These are phyloP conservation scores for Zosterops borbonicus DNA, from an alignment of 2,113 vertebrate species.

Conservation along the genomic window DNA sequence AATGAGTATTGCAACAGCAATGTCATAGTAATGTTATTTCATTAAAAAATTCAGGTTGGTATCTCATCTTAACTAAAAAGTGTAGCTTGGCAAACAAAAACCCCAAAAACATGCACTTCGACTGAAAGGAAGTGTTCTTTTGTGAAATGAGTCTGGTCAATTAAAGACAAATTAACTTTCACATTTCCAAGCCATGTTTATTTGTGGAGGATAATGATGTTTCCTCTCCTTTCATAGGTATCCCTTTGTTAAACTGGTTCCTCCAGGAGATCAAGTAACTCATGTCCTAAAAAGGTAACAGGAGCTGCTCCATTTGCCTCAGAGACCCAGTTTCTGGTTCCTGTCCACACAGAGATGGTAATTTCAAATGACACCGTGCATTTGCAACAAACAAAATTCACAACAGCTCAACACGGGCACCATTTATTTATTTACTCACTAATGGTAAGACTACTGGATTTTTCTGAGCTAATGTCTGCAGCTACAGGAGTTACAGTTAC, in stretches of 20 bases:
- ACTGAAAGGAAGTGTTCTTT: not conserved
- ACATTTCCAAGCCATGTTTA: not conserved
- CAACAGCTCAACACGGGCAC: not conserved
- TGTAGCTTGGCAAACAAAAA: not conserved
- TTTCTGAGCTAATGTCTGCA: not conserved
- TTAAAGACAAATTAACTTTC: constrained; percentile 14
- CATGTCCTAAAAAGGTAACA: constrained; percentile 42
- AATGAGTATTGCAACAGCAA: not conserved
- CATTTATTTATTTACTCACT: not conserved
- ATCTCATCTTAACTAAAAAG: not conserved
- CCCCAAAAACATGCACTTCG: not conserved
- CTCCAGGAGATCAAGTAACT: constrained; percentile 62
- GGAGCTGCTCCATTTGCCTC: constrained; percentile 17
- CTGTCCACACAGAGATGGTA: not conserved
- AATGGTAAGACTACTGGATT: not conserved
- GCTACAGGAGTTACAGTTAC: not conserved
- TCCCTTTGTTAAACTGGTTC: constrained; percentile 52
- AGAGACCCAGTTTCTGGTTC: constrained; percentile 28
- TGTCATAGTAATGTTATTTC: not conserved
- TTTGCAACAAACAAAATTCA: not conserved
- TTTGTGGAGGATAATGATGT: constrained; percentile 8
- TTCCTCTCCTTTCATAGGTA: constrained; percentile 36
- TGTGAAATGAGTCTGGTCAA: not conserved
- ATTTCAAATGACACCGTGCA: not conserved
- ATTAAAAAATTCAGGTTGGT: not conserved